phyloP scores from a whole-genome alignment of 2,113 vertebrate genomes.

The Tiliqua scincoides region DNA sequence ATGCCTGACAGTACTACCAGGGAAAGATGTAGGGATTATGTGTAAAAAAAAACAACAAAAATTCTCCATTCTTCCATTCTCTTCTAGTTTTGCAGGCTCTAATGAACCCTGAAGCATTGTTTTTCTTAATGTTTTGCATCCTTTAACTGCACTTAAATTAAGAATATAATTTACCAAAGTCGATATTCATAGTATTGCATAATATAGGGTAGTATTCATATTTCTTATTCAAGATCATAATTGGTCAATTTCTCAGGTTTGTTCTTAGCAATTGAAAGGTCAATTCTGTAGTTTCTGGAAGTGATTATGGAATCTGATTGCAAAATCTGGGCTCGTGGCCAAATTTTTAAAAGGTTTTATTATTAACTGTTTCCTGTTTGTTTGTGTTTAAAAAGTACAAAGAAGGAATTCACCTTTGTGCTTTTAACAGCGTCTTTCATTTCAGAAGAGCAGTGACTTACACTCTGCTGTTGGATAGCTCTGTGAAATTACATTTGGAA shows the following conservation, averaged over 20 bases:
- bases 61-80: background rate
- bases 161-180: background rate
- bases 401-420: background rate
- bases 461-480: background rate
- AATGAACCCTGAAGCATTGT: background rate
- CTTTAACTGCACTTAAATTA: background rate
- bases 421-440: background rate
- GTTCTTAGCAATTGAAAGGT: conserved; percentile 1
- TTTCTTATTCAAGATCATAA: background rate
- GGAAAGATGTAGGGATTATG: background rate
- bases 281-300: background rate
- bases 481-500: accelerated
- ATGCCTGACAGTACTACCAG: background rate
- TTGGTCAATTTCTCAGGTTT: background rate
- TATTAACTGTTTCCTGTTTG: conserved; percentile 13
- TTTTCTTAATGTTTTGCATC: conserved; percentile 3
- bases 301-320: background rate
- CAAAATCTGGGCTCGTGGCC: conserved; percentile 23
- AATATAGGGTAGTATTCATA: background rate
- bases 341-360: conserved; percentile 21
- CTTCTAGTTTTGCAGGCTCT: background rate
- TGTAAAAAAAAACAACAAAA: background rate
- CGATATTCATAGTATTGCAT: background rate
- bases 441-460: background rate
- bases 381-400: background rate